Evolutionary conservation across 1,140 invertebrate species (phyloP), one percentile per base, ranked within the genome.

Genomic region (Drosophila teissieri): DNA sequence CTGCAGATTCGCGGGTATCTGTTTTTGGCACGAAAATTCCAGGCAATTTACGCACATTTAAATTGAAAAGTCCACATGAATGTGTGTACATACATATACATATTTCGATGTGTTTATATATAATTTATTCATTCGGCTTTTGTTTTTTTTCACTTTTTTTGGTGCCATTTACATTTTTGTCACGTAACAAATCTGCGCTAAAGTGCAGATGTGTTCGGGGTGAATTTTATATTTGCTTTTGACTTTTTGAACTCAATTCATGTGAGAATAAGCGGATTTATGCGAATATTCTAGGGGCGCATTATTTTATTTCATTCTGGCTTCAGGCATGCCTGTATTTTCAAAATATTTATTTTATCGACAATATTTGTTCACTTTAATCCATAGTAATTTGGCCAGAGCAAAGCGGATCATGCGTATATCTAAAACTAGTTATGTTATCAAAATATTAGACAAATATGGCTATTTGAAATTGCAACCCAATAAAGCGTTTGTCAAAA

Each of bases 261-360:
- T 56, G 56, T 62, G 73, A 51, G 56, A 57, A 80, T 80, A 80
- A 80, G 76, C 77, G 61, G 77, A 79, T 79, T 79, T 69, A 73
- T 73, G 36, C 53, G 49, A 65, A 63, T 45, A 15, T 49, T 34
- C n/a, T 44, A 31, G 39, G 45, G 36, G 36, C 10, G 31, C n/a
- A 27, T 37, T 56, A 36, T 70, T 60, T 60, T 60, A 61, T 51
- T 58, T 60, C 34, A 45, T 51, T 42, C 31, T 2, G 34, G 10
- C 45, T 17, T 37, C 10, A 4, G 31, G 65, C 65, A 45, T 39
- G 19, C n/a, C 31, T 45, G 17, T 60, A 60, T 70, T 70, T 70
- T 19, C 3, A 17, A 70, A 70, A 57, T 46, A 48, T 15, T 48
- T 14, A 8, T 69, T 36, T 40, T 2, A n/a, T 24, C 24, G 1